phyloP scores from a whole-genome alignment of 35 echinoderm and acorn worm genomes.

The Heliocidaris tuberculata region DNA sequence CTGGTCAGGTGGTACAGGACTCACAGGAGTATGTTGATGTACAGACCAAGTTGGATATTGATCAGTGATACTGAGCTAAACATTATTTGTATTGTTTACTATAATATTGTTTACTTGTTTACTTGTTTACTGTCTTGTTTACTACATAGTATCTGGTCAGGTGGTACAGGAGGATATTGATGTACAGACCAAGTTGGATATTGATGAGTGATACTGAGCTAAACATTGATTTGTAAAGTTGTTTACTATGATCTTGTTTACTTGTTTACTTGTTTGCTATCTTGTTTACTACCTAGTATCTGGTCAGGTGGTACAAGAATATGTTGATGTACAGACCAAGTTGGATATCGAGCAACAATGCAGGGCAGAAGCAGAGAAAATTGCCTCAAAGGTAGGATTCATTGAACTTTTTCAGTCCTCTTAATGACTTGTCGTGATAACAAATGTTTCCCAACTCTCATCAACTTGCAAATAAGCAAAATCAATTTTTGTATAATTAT shows the following conservation, averaged over 20 bases:
- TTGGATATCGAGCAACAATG: neutral
- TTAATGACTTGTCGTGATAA: too few relatives aligned
- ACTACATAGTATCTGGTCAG: neutral
- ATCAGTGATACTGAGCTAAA: neutral
- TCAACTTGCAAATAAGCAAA: too few relatives aligned
- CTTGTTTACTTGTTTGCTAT: neutral
- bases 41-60: neutral
- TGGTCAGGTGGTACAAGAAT: constrained; percentile 23
- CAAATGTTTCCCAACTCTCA: too few relatives aligned
- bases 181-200: constrained; percentile 11
- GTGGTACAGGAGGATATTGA: neutral
- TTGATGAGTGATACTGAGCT: neutral
- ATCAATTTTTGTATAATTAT: too few relatives aligned
- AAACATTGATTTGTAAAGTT: too few relatives aligned
- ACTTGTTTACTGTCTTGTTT: neutral
- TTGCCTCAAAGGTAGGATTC: constrained; percentile 8
- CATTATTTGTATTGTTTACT: too few relatives aligned
- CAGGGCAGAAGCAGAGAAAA: constrained; percentile 11
- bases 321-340: constrained; percentile 11
- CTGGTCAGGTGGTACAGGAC: constrained; percentile 24
- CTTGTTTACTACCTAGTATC: neutral
- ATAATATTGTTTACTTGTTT: neutral
- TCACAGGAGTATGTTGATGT: constrained; percentile 1
- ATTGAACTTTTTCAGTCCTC: too few relatives aligned
- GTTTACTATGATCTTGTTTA: neutral